Percentiles rank a stretch among this genome's conserved stretches.
phyloP scores from a whole-genome alignment of 2,888 invertebrate species.

The Ellobium chinense region DNA sequence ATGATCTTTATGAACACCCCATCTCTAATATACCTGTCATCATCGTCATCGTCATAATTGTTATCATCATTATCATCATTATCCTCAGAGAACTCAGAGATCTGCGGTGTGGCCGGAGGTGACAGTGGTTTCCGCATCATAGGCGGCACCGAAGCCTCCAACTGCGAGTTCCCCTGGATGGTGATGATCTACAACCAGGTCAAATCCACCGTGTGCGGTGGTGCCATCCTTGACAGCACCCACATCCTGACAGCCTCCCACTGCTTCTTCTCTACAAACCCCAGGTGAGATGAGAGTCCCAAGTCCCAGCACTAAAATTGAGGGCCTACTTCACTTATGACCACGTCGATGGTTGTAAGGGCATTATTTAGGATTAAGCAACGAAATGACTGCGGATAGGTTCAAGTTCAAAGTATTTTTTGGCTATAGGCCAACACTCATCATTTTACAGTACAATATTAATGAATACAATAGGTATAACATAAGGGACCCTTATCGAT shows the following conservation, averaged over 20 bases:
- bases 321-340: no score
- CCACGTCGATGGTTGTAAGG: no score
- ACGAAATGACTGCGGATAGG: no score
- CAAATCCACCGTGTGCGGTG: slow-evolving; percentile 8
- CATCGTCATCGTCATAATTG: not conserved
- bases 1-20: no score
- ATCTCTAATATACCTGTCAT: not conserved
- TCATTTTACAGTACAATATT: no score
- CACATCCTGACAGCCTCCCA: slow-evolving; percentile 40
- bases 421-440: no score
- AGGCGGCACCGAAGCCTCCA: slow-evolving; percentile 20
- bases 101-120: slow-evolving; percentile 4
- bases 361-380: no score
- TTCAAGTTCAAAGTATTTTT: no score
- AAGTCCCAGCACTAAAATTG: no score
- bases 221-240: slow-evolving; percentile 25
- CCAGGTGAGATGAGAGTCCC: no score
- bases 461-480: no score
- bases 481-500: no score
- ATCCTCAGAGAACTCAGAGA: not conserved
- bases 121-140: slow-evolving; percentile 33
- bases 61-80: slow-evolving; percentile 7
- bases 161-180: slow-evolving; percentile 46
- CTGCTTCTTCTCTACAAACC: slow-evolving; percentile 17
- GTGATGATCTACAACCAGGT: slow-evolving; percentile 33